Percentiles rank a stretch among this genome's conserved stretches.
These are phyloP conservation scores for Scopus umbretta DNA, from an alignment of 2,113 vertebrate genomes.

Conservation along the genomic window DNA sequence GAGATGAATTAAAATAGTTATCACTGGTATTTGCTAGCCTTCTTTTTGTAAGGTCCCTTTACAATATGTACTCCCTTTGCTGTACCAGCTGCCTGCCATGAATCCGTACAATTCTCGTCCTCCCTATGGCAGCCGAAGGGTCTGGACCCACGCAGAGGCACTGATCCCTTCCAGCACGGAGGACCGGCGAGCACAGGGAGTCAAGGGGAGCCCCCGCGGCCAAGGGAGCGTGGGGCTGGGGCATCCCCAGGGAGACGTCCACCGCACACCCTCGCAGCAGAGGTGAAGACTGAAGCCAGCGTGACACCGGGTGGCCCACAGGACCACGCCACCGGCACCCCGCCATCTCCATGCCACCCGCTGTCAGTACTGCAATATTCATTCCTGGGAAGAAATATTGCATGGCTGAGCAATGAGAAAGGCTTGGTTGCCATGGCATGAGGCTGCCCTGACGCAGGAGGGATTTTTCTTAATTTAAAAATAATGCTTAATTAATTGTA, in stretches of 20 bases:
- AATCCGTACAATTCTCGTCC: accelerated
- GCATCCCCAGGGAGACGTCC: neutral
- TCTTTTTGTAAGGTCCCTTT: neutral
- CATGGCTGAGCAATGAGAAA: neutral
- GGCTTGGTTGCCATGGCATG: neutral
- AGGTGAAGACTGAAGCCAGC: neutral
- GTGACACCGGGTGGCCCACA: accelerated
- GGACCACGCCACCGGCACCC: neutral
- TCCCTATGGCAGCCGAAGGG: accelerated
- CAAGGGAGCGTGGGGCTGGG: neutral
- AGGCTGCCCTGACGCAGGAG: neutral
- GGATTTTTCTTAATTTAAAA: neutral
- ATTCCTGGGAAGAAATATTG: accelerated
- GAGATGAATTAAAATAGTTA: constrained; percentile 52
- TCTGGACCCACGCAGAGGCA: neutral
- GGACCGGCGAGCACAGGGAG: neutral
- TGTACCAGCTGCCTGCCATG: neutral
- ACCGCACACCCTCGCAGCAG: neutral
- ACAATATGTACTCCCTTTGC: neutral
- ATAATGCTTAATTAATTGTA: neutral
- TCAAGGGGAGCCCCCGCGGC: neutral
- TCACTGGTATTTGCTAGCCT: constrained; percentile 14
- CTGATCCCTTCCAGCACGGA: neutral
- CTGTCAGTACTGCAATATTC: accelerated
- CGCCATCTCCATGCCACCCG: accelerated